Evolutionary conservation across 2,797 vertebrate genomes (phyloP).

Genomic region (Sardinella longiceps): DNA sequence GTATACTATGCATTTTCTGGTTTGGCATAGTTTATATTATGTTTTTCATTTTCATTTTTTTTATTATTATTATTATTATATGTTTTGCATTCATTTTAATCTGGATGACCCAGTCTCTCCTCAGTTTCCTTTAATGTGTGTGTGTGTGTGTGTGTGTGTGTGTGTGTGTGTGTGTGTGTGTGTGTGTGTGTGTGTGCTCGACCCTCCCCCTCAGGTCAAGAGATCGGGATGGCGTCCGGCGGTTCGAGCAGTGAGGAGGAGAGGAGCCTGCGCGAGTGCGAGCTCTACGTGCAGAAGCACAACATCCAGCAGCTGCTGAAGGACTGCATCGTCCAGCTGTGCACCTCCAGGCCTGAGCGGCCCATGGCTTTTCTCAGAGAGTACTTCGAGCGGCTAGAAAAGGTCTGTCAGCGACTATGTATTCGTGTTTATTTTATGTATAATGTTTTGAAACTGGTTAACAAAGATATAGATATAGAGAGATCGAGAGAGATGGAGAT

Average conservation of each 20-base stretch:
- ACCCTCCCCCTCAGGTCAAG: slow-evolving; percentile 30
- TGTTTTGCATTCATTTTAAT: not conserved
- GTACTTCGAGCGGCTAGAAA: slow-evolving; percentile 95
- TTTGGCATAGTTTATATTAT: too few species aligned
- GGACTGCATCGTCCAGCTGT: slow-evolving; percentile 97
- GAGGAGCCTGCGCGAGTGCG: slow-evolving; percentile 95
- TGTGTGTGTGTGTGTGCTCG: not conserved
- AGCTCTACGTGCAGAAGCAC: slow-evolving; percentile 98
- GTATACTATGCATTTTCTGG: too few species aligned
- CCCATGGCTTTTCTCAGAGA: slow-evolving; percentile 98
- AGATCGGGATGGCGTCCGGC: slow-evolving; percentile 87
- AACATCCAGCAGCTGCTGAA: slow-evolving; percentile 99
- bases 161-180: not conserved
- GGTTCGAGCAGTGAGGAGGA: slow-evolving; percentile 91
- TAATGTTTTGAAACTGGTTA: not conserved
- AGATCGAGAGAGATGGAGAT: too few species aligned
- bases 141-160: not conserved
- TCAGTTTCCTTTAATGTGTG: not conserved
- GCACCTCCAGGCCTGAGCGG: slow-evolving; percentile 90
- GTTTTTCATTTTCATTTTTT: too few species aligned
- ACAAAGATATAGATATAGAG: too few species aligned
- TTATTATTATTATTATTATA: too few species aligned
- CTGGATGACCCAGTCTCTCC: not conserved
- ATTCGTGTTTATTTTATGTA: slow-evolving; percentile 52
- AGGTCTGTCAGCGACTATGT: slow-evolving; percentile 68